Evolutionary conservation across 2,888 invertebrate genomes (phyloP).

Genomic region (Cloeon dipterum): DNA sequence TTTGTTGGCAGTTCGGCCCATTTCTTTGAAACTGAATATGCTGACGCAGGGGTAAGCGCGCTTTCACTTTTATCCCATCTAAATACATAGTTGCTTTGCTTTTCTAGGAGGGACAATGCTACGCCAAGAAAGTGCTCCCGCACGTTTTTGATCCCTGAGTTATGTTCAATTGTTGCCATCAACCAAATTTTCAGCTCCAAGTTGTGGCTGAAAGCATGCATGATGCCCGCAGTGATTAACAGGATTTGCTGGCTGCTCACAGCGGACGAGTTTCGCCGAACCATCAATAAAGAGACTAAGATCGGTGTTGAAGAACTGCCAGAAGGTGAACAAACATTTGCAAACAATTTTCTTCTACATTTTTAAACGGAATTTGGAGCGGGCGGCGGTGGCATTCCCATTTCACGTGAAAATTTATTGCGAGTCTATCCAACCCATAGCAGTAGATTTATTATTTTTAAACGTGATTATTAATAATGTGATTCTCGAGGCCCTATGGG

Average conservation of each 20-base stretch:
- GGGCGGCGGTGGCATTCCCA: too few species aligned
- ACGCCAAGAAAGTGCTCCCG: neutral
- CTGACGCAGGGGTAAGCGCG: constrained; percentile 25
- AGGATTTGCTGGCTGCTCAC: constrained; percentile 44
- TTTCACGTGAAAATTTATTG: too few species aligned
- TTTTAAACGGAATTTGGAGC: too few species aligned
- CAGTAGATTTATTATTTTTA: too few species aligned
- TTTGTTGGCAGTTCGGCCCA: constrained; percentile 54
- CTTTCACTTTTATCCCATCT: too few species aligned
- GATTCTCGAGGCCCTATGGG: too few species aligned
- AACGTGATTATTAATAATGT: too few species aligned
- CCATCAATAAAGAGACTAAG: constrained; percentile 23
- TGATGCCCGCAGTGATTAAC: constrained; percentile 66
- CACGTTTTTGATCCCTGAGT: constrained; percentile 61
- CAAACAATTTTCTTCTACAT: too few species aligned
- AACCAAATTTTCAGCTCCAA: constrained; percentile 23
- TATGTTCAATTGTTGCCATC: constrained; percentile 41
- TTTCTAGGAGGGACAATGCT: neutral
- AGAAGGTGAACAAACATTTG: too few species aligned
- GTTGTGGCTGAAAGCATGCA: constrained; percentile 65
- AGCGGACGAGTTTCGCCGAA: constrained; percentile 43
- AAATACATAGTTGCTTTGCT: too few species aligned
- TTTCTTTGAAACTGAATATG: constrained; percentile 32
- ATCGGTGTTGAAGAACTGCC: constrained; percentile 16
- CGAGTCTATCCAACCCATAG: too few species aligned